Evolutionary conservation across 2,888 invertebrate species (phyloP).

Genomic region (Oligia strigilis): DNA sequence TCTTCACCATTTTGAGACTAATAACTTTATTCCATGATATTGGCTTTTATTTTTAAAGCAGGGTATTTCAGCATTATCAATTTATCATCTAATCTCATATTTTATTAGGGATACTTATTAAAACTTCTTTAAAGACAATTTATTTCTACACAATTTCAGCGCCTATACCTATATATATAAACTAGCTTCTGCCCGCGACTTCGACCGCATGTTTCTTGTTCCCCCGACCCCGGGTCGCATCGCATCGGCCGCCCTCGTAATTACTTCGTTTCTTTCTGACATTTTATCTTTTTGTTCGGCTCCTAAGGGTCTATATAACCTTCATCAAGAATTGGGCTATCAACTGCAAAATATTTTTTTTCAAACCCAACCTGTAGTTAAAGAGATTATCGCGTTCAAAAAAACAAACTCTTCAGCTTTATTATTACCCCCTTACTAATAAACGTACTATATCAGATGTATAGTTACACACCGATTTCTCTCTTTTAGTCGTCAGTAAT

Average conservation of each 20-base stretch:
- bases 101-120: not conserved
- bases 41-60: not conserved
- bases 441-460: too few species aligned
- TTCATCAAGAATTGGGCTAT: not conserved
- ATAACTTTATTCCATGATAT: not conserved
- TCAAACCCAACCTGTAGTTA: not conserved
- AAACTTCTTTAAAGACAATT: not conserved
- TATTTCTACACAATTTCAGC: not conserved
- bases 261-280: not conserved
- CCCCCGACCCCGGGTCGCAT: not conserved
- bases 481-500: too few species aligned
- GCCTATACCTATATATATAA: not conserved
- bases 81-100: not conserved
- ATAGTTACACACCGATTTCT: too few species aligned
- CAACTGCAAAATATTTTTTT: not conserved
- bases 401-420: not conserved
- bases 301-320: not conserved
- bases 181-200: not conserved
- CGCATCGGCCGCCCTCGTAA: not conserved
- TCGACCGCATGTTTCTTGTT: not conserved
- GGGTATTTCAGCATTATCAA: not conserved
- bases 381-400: too few species aligned
- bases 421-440: too few species aligned
- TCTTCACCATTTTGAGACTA: too few species aligned
- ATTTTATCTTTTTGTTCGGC: not conserved